Percentiles rank a stretch among this genome's conserved stretches.
Conservation (phyloP, 2,888 invertebrate species). For the Mesochorus sp. region DNA sequence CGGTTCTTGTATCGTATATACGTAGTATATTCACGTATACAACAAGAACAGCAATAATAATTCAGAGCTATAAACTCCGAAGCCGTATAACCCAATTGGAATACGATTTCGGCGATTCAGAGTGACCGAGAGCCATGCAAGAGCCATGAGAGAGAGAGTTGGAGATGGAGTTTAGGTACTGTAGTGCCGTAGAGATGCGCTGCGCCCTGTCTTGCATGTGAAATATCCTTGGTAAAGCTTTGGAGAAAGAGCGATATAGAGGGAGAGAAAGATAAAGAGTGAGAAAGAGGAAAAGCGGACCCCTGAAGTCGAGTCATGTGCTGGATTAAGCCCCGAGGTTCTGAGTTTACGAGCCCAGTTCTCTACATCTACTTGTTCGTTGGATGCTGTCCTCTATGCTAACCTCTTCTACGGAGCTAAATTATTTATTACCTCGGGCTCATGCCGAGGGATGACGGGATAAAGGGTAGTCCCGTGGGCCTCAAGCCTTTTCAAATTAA, state of each 20-base stretch:
- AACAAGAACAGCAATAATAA: slow-evolving; percentile 59
- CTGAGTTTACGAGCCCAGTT: slow-evolving; percentile 55
- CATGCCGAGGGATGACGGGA: slow-evolving; percentile 56
- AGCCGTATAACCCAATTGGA: slow-evolving; percentile 61
- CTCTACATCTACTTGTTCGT: slow-evolving; percentile 52
- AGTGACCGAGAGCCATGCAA: slow-evolving; percentile 47
- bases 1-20: slow-evolving; percentile 15
- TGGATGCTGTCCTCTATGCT: slow-evolving; percentile 43
- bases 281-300: background rate
- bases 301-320: slow-evolving; percentile 51
- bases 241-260: background rate
- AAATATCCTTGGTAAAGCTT: slow-evolving; percentile 39
- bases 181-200: slow-evolving; percentile 16
- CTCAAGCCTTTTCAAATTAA: slow-evolving; percentile 60
- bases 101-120: slow-evolving; percentile 59
- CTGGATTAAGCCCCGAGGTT: slow-evolving; percentile 60
- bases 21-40: slow-evolving; percentile 14
- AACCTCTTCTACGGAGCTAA: slow-evolving; percentile 48
- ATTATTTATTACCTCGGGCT: slow-evolving; percentile 64
- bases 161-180: slow-evolving; percentile 39
- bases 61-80: slow-evolving; percentile 56
- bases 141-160: slow-evolving; percentile 25
- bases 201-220: slow-evolving; percentile 46
- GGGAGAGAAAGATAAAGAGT: background rate
- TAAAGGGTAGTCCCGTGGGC: slow-evolving; percentile 59